Base-by-base conservation (phyloP, 2,888 invertebrate species). In the Linyphia triangularis region DNA sequence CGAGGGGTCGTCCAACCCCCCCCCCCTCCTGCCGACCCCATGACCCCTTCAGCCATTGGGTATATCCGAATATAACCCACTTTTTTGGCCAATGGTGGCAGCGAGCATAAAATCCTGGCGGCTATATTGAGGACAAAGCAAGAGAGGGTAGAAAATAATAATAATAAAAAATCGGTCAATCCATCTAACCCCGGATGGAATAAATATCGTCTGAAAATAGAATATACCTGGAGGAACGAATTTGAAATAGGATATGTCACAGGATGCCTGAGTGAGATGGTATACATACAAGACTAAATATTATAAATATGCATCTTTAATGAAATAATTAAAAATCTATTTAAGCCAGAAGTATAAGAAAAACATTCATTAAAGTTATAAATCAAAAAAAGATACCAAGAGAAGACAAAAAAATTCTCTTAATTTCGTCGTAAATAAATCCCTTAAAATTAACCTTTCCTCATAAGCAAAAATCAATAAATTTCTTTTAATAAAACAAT, bases 11-110 rank as follows among this genome's bases (percentile, higher is more conserved):
- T 43, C 73, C 83, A 72, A 84, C 86, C 86, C 51, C 51, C 51
- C 16, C n/a, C 40, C 86, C 70, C 79, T 59, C 19, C 6, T 28
- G 73, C 57, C 81, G 86, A 88, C 86, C 86, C 75, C 59, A 37
- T 88, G 86, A 88, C 86, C 86, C 85, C 81, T 73, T 73, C 10
- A 40, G 79, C 73, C 72, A 79, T 86, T 81, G 86, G 86, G 51
- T 51, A 51, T 88, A 81, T 81, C 61, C 61, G 86, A 75, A 81
- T 75, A 59, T 88, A 81, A 88, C 86, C 86, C 69, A 82, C 81
- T 88, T 88, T 88, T 67, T 37, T 59, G 69, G 19, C 86, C 81
- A 82, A 88, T 82, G 30, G 81, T 24, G 28, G 70, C 19, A 26
- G 59, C 28, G 67, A 77, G 69, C 69, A 84, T 78, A 77, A 33